Evolutionary conservation across 2,113 vertebrate species (phyloP), one percentile per base, ranked within the genome.

Genomic region (Xenopus borealis): DNA sequence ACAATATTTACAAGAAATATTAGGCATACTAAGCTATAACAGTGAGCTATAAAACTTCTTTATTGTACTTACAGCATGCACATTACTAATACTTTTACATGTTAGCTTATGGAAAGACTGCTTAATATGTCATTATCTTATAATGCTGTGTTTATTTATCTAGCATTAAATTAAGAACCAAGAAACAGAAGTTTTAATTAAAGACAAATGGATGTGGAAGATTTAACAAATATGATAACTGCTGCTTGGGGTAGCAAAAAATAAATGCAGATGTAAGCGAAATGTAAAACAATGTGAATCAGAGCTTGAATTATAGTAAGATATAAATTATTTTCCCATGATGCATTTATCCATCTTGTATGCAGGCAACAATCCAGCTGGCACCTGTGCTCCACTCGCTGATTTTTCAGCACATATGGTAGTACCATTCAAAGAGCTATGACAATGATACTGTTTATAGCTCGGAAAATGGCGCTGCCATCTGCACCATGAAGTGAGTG

Each of bases 341-440:
- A 79, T 79, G 61, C 80, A 79, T 81, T 40, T 75, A 79, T 68
- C 16, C 2, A 0, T 63, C 72, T 84, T 65, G 76, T 76, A 79
- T 72, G 80, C n/a, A 58, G 67, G 61, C 72, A 74, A 45, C 55
- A 69, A 59, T 79, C 70, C 84, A 79, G 78, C 63, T 61, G 81
- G 80, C 80, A 74, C 58, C 81, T 70, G 65, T 23, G 10, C 62
- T 62, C 80, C 33, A 63, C 77, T 30, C 78, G 91, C 75, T 83
- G 93, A 78, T 86, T 85, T 83, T 85, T 88, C 85, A 80, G 85
- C 90, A 84, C 94, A 85, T 90, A 94, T 86, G 87, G 92, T 93
- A 96, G 95, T 88, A 94, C 95, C 95, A 96, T 95, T 94, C 92
- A 93, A 92, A 96, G 95, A 96, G 95, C 95, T 95, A 95, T 95